These are phyloP conservation scores for Capitella teleta DNA, from an alignment of 1,140 invertebrate genomes.

Conservation along the genomic window DNA sequence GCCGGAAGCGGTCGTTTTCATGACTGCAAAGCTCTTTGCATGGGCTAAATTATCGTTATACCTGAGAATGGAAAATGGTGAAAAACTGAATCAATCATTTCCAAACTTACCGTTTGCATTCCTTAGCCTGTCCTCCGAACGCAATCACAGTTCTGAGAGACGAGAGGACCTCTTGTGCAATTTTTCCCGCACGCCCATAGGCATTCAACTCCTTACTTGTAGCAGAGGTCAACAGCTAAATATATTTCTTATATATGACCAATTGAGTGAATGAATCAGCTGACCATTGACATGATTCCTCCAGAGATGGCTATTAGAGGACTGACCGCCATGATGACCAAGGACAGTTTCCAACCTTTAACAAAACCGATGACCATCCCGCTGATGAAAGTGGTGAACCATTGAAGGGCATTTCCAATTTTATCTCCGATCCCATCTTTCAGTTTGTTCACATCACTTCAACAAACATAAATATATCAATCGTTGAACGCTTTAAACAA, in stretches of 20 bases:
- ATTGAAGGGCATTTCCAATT: slow-evolving; percentile 56
- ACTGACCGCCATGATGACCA: slow-evolving; percentile 18
- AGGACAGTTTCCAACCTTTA: slow-evolving; percentile 20
- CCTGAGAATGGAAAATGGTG: neutral
- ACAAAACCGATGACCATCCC: slow-evolving; percentile 19
- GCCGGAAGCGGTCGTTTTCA: slow-evolving; percentile 59
- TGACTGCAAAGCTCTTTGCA: slow-evolving; percentile 55
- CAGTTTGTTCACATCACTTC: slow-evolving; percentile 71
- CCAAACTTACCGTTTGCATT: slow-evolving; percentile 25
- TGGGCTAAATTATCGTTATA: slow-evolving; percentile 26
- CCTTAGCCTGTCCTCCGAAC: slow-evolving; percentile 41
- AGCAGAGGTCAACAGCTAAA: neutral
- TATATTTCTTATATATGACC: neutral
- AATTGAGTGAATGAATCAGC: neutral
- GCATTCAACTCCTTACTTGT: slow-evolving; percentile 29
- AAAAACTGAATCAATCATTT: too few relatives aligned
- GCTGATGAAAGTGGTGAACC: slow-evolving; percentile 16
- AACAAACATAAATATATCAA: too few relatives aligned
- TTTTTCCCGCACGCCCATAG: slow-evolving; percentile 36
- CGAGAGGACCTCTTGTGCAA: slow-evolving; percentile 40
- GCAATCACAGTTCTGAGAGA: slow-evolving; percentile 40
- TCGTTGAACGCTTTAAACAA: too few relatives aligned
- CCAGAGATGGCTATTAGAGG: slow-evolving; percentile 17
- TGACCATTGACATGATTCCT: slow-evolving; percentile 25
- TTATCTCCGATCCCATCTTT: slow-evolving; percentile 80